Evolutionary conservation across 2,113 vertebrate genomes (phyloP).

Genomic region (Cheirogaleus medius): DNA sequence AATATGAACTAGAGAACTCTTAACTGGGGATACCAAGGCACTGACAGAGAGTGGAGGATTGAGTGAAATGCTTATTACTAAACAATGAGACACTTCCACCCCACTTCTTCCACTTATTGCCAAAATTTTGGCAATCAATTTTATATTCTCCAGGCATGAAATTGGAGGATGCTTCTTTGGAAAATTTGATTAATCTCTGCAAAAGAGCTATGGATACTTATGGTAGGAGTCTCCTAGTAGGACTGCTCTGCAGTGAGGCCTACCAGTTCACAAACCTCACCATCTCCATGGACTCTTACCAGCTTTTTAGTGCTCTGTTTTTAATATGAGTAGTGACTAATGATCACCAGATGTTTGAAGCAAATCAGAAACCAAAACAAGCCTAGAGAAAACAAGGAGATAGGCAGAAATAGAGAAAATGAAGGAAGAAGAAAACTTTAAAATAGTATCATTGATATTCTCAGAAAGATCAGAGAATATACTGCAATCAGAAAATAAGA

Average conservation of each 20-base stretch:
- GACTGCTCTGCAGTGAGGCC: neutral
- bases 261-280: neutral
- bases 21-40: neutral
- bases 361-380: neutral
- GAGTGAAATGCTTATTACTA: neutral
- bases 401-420: neutral
- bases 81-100: neutral
- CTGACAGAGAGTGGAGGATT: neutral
- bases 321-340: neutral
- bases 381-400: neutral
- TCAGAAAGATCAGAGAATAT: neutral
- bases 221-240: neutral
- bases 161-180: neutral
- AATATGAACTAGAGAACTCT: neutral
- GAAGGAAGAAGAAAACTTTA: neutral
- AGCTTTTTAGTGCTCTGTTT: neutral
- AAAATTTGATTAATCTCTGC: neutral
- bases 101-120: neutral
- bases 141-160: neutral
- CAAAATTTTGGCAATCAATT: neutral
- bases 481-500: neutral
- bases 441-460: neutral
- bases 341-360: neutral
- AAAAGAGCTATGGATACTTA: neutral
- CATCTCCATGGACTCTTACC: neutral